Evolutionary conservation across 2,888 invertebrate species (phyloP), one percentile per base, ranked within the genome.

Genomic region (Barypeithes pellucidus): DNA sequence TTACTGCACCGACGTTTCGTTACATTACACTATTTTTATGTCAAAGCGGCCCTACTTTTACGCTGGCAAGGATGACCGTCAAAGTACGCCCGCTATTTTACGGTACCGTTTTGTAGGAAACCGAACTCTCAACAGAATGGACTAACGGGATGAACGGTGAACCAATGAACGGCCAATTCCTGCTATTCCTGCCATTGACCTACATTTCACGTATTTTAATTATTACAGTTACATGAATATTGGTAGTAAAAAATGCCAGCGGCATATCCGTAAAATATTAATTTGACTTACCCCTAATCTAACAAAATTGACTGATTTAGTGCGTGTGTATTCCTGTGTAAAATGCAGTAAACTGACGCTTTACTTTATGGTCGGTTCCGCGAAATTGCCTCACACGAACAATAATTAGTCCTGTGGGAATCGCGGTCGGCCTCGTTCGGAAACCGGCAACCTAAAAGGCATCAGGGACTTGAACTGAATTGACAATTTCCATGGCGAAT

Each of bases 381-480:
- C 63, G 54, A 59, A 73, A 69, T 72, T 69, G 59, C 47, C 66
- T 62, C 66, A 61, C 71, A 60, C 67, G 63, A 57, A 72, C 63
- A 62, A 72, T 71, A 75, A 72, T 72, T 67, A 43, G 60, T 63
- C 66, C 61, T 63, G 11, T 47, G 69, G 52, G 69, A 72, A 33
- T 50, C 54, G 66, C 39, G 61, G 72, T 36, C 67, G 59, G 22
- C 67, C 54, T 50, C 67, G 77, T 63, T 72, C 69, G 63, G 63
- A 65, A 71, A 39, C 45, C 71, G 36, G 33, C 57, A 63, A 36
- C 52, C 59, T 50, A 63, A 68, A 43, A n/a, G 61, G 29, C 59
- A 50, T 50, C 61, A 11, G 33, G 54, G 65, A 57, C 54, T 47
- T 43, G 45, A 66, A 50, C 43, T 41, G 65, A 66, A 72, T 66